phyloP scores from a whole-genome alignment of 1,140 invertebrate species.

The Philopotamus ludificatus region DNA sequence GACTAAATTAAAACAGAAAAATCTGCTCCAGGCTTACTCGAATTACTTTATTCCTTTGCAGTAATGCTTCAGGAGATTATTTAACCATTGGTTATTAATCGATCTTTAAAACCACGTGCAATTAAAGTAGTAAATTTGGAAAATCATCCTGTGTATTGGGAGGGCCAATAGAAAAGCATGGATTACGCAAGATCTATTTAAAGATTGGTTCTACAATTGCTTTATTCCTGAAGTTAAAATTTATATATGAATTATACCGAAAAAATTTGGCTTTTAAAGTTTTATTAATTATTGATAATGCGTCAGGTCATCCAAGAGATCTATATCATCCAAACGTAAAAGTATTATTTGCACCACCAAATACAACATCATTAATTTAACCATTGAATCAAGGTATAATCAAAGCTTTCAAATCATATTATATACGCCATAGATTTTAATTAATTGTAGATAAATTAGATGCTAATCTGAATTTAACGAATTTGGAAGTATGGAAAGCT shows the following conservation, averaged over 20 bases:
- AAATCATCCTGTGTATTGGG: constrained; percentile 48
- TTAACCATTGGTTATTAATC: constrained; percentile 50
- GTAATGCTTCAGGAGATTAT: constrained; percentile 53
- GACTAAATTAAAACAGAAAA: constrained; percentile 48
- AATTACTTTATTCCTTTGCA: too few relatives aligned
- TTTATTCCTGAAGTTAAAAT: constrained; percentile 5
- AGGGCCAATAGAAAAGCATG: too few relatives aligned
- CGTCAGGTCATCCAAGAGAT: constrained; percentile 46
- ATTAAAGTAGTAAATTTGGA: constrained; percentile 46
- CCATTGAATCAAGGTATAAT: too few relatives aligned
- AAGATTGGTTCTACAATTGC: neutral
- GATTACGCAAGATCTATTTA: constrained; percentile 20
- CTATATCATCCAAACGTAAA: constrained; percentile 46
- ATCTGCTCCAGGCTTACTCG: constrained; percentile 46
- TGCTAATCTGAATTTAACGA: constrained; percentile 3
- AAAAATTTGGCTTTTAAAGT: constrained; percentile 51
- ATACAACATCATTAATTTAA: too few relatives aligned
- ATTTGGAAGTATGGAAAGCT: constrained; percentile 29
- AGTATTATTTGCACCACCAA: constrained; percentile 49
- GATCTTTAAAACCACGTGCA: constrained; percentile 47
- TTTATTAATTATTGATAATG: constrained; percentile 53
- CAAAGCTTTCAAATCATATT: too few relatives aligned
- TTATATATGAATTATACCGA: neutral
- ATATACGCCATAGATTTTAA: constrained; percentile 34
- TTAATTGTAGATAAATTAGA: constrained; percentile 23